Base-by-base conservation (phyloP, 2,113 vertebrate genomes). In the Greenwoodochromis staneri region DNA sequence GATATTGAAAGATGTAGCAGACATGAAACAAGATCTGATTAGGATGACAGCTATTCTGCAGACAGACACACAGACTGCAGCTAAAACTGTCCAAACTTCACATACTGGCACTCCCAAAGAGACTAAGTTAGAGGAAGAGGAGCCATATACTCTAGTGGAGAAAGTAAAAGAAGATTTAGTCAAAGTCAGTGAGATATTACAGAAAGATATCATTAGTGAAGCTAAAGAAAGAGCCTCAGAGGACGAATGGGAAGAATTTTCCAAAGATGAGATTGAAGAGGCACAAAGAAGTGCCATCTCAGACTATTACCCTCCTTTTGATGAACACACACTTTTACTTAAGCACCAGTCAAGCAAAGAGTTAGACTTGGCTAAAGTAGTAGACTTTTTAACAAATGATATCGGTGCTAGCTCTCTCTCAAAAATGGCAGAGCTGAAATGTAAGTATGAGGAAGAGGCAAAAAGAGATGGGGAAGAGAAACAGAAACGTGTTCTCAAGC, bases 11-110 rank as follows among this genome's bases (percentile, higher is more conserved):
- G 99, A 99, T 80, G 99, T 99, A 92, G 98, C 98, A 51, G 98
- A 99, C 89, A 99, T 99, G 98, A 99, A 99, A 92, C 97, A 99
- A 94, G 99, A 99, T 96, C 95, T 99, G 51, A 99, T 99, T 85
- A 97, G 98, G 94, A 99, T 99, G 98, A 98, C 98, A 4, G 98
- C 99, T 8, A 99, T 99, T 88, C 96, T 99, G 38, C 98, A 99
- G 95, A 99, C 98, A 54, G 98, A 99, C 87, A 93, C 95, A 12
- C 97, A 97, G 80, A 90, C 97, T 19, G 97, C 98, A 92, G 97
- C 97, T 80, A 99, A 99, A 95, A 96, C 97, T 1, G 98, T 98
- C 91, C 97, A 97, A 69, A 96, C 95, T 8, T 96, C 98, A 6
- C 96, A 96, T 13, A 88, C 61, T 9, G 94, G 94, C 16, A 96